These are phyloP conservation scores for Gandaritis pyraliata DNA, from an alignment of 2,888 invertebrate species.

Conservation along the genomic window DNA sequence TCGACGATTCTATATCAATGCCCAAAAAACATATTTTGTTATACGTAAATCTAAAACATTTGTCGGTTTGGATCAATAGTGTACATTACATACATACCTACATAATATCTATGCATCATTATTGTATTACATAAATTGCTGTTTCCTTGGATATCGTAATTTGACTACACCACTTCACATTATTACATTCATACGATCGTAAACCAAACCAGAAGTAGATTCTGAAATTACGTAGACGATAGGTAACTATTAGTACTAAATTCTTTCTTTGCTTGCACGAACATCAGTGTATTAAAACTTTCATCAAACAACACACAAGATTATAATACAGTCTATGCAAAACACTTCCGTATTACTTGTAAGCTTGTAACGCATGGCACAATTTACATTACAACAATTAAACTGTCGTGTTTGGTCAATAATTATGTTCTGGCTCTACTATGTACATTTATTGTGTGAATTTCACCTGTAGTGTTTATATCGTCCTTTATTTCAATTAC, in stretches of 20 bases:
- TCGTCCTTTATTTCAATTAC: no score
- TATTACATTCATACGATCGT: conserved; percentile 9
- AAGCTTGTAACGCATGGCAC: conserved; percentile 6
- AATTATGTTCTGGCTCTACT: background rate
- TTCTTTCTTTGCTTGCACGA: conserved; percentile 23
- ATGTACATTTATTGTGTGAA: background rate
- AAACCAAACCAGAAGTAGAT: conserved; percentile 22
- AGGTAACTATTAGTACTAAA: conserved; percentile 23
- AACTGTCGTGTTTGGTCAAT: background rate
- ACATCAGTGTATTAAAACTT: conserved; percentile 29
- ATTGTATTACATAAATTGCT: background rate
- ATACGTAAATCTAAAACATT: no score
- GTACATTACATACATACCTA: no score
- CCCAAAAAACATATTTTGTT: no score
- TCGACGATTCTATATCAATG: no score
- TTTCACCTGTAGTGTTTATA: no score
- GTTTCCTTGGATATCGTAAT: background rate
- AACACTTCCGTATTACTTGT: conserved; percentile 23
- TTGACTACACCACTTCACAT: conserved; percentile 7
- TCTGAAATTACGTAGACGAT: conserved; percentile 23
- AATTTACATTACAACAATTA: background rate
- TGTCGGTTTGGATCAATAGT: no score
- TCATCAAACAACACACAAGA: conserved; percentile 25
- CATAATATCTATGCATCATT: background rate
- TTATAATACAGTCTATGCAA: conserved; percentile 12